These are phyloP conservation scores for Thecocarcelia acutangulata DNA, from an alignment of 2,888 invertebrate species.

Conservation along the genomic window DNA sequence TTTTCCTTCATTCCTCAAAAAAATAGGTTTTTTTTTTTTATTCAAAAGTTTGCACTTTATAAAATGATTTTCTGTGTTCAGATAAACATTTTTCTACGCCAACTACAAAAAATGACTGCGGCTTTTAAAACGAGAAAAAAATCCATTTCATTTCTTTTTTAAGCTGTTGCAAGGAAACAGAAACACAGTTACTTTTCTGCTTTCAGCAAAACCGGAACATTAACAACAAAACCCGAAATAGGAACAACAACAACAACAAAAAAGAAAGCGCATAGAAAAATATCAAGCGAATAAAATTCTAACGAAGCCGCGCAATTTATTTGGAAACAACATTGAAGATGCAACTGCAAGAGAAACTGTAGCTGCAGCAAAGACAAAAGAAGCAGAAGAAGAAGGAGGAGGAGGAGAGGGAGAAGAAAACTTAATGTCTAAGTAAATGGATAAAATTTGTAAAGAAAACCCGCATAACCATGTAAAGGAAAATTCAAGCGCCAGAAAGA, in stretches of 20 bases:
- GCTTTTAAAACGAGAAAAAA: conserved; percentile 45
- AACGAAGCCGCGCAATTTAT: conserved; percentile 59
- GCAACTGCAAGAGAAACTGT: conserved; percentile 26
- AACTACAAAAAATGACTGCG: conserved; percentile 54
- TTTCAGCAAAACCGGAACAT: conserved; percentile 24
- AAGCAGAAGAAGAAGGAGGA: too few relatives aligned
- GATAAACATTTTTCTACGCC: neutral
- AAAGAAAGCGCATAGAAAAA: conserved; percentile 25
- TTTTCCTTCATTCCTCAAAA: neutral
- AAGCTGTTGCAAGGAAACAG: conserved; percentile 17
- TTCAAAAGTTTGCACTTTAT: conserved; percentile 37
- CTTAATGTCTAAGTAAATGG: conserved; percentile 48
- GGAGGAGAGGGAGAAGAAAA: too few relatives aligned
- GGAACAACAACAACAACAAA: too few relatives aligned
- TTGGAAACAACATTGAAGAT: conserved; percentile 45
- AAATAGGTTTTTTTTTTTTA: too few relatives aligned
- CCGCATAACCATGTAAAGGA: conserved; percentile 44
- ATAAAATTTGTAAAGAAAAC: conserved; percentile 45
- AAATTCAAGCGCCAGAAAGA: conserved; percentile 13
- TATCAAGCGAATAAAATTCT: conserved; percentile 21
- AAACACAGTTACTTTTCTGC: conserved; percentile 39
- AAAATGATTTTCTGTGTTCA: conserved; percentile 51
- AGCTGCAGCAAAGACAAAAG: neutral
- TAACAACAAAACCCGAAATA: neutral
- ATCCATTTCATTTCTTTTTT: neutral